phyloP scores from a whole-genome alignment of 2,113 vertebrate species.

The Lathamus discolor region DNA sequence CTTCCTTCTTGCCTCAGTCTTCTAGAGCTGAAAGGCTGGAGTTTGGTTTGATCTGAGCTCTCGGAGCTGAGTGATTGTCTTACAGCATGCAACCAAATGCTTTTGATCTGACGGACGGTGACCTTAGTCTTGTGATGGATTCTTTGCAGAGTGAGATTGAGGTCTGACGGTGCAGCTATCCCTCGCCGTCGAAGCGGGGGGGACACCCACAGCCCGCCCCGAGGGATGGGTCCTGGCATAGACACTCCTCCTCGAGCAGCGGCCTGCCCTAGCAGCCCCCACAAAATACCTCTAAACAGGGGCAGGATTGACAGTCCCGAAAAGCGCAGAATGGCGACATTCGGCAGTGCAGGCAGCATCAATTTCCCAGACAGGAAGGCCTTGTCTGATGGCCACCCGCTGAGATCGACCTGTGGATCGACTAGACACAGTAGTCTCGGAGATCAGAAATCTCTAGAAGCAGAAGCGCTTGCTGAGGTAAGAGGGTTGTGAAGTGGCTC shows the following conservation, averaged over 20 bases:
- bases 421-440: constrained; percentile 98
- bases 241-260: constrained; percentile 94
- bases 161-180: constrained; percentile 92
- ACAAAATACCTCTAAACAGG: constrained; percentile 87
- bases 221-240: constrained; percentile 80
- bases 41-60: not conserved
- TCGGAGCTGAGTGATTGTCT: not conserved
- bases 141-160: constrained; percentile 85
- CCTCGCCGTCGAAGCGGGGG: constrained; percentile 87
- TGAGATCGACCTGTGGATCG: constrained; percentile 85
- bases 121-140: not conserved
- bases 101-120: not conserved
- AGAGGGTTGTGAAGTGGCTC: constrained; percentile 40
- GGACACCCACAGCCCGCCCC: constrained; percentile 91
- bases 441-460: constrained; percentile 95
- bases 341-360: constrained; percentile 95
- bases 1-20: not conserved
- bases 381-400: constrained; percentile 86
- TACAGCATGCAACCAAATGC: not conserved
- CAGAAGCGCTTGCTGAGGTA: constrained; percentile 96
- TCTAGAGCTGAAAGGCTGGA: not conserved
- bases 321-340: constrained; percentile 92
- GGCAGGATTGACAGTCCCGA: constrained; percentile 91
- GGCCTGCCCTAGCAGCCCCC: constrained; percentile 96
- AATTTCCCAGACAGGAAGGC: constrained; percentile 91